Evolutionary conservation across 2,113 vertebrate genomes (phyloP).

Genomic region (Pteruthius melanotis): DNA sequence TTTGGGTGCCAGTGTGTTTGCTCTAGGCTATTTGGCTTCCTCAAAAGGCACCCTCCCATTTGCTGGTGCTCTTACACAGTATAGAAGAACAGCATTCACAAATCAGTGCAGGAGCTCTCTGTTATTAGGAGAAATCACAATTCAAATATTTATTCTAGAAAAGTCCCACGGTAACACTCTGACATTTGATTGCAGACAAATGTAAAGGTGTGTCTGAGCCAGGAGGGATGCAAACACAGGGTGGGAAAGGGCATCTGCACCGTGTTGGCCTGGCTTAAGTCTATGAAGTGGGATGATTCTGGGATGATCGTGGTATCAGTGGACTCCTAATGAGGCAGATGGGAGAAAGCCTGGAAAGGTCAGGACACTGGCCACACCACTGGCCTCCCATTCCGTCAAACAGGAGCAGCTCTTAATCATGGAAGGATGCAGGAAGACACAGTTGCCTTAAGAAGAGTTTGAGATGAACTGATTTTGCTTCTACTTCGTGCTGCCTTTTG

Average conservation of each 20-base stretch:
- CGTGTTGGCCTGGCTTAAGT: background rate
- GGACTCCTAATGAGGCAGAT: background rate
- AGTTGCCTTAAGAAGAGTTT: background rate
- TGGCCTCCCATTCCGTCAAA: background rate
- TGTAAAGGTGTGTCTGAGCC: background rate
- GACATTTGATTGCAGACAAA: background rate
- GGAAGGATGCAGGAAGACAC: background rate
- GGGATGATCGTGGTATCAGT: background rate
- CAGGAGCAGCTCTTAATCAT: background rate
- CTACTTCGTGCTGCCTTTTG: accelerated
- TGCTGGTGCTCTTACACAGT: accelerated
- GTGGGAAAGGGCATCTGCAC: background rate
- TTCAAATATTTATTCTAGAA: background rate
- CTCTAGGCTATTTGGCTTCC: background rate
- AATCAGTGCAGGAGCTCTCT: background rate
- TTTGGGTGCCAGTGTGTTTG: background rate
- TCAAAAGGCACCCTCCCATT: background rate
- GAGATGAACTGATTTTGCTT: background rate
- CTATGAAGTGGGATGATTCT: background rate
- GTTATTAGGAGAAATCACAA: background rate
- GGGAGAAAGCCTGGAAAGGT: background rate
- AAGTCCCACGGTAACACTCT: background rate
- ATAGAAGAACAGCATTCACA: background rate
- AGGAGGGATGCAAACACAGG: background rate
- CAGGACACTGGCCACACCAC: accelerated